Evolutionary conservation across 2,113 vertebrate genomes (phyloP).

Genomic region (Jaculus jaculus): DNA sequence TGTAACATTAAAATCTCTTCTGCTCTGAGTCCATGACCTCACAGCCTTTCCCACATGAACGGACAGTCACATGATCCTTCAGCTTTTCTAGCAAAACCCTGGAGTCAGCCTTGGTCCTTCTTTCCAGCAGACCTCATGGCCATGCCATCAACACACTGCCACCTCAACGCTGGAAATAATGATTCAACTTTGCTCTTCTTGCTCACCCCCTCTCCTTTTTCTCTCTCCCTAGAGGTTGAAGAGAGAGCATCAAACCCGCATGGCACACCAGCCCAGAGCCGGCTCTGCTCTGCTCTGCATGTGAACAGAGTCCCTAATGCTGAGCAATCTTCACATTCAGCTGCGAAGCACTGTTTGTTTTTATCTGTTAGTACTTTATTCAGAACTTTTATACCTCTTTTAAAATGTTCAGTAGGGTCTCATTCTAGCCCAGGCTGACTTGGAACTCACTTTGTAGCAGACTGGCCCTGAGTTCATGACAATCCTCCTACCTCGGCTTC

Average conservation of each 20-base stretch:
- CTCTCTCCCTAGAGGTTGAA: background rate
- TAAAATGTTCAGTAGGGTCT: no score
- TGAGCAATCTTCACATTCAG: background rate
- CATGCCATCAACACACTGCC: background rate
- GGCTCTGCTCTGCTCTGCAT: background rate
- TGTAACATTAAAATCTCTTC: background rate
- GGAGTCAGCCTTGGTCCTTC: background rate
- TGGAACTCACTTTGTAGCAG: no score
- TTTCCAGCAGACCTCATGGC: background rate
- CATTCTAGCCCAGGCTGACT: no score
- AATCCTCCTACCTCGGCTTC: background rate
- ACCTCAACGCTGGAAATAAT: background rate
- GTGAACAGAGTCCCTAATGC: background rate
- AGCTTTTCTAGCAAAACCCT: background rate
- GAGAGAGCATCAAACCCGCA: background rate
- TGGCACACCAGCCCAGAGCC: no score
- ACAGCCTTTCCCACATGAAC: background rate
- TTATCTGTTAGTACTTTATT: background rate
- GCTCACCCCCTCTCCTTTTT: background rate
- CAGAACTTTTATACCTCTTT: background rate
- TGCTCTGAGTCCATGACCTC: background rate
- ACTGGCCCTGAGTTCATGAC: no score
- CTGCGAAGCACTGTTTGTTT: background rate
- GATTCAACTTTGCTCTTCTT: background rate
- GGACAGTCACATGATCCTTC: background rate